Evolutionary conservation across 2,888 invertebrate species (phyloP).

Genomic region (Parnassius glacialis): DNA sequence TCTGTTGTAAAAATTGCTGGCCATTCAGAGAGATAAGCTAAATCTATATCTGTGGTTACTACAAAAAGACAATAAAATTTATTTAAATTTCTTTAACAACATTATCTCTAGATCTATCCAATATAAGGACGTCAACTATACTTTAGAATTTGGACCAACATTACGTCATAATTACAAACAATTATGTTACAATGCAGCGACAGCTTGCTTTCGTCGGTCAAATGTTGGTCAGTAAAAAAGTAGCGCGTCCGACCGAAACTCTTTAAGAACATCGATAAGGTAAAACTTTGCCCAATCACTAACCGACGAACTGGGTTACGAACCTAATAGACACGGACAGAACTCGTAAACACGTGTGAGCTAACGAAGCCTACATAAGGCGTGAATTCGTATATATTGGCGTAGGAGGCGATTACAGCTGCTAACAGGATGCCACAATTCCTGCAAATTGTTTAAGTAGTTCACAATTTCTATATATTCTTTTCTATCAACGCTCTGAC

Average conservation of each 20-base stretch:
- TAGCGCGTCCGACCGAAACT: slow-evolving; percentile 1
- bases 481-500: background rate
- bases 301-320: slow-evolving; percentile 19
- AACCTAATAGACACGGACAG: slow-evolving; percentile 8
- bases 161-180: no score
- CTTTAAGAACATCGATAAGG: slow-evolving; percentile 4
- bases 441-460: slow-evolving; percentile 10
- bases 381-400: slow-evolving; percentile 7
- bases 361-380: slow-evolving; percentile 19
- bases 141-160: no score
- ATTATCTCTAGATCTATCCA: no score
- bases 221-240: slow-evolving; percentile 2
- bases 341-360: slow-evolving; percentile 11
- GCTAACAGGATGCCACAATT: slow-evolving; percentile 19
- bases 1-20: no score
- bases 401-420: slow-evolving; percentile 16
- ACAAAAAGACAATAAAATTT: no score
- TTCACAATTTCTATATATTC: slow-evolving; percentile 6
- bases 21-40: no score
- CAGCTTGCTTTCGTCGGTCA: background rate
- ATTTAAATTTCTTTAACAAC: no score
- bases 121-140: no score
- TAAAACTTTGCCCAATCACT: slow-evolving; percentile 17
- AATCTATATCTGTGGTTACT: no score
- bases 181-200: no score